These are phyloP conservation scores for Drosophila diplacantha DNA, from an alignment of 2,888 invertebrate genomes.

Conservation along the genomic window DNA sequence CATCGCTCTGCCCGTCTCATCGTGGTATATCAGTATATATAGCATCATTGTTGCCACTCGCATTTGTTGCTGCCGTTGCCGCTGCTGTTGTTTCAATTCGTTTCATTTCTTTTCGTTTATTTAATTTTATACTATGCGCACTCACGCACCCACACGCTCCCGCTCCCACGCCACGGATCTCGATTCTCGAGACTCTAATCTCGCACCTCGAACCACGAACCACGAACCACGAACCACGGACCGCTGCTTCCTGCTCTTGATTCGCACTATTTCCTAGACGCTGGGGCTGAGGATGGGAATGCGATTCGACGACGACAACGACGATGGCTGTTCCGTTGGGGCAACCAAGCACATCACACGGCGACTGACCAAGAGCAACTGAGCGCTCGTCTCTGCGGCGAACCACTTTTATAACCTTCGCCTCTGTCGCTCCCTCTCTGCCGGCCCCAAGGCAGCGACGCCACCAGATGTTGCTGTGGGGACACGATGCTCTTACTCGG, in stretches of 20 bases:
- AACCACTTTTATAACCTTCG: conserved; percentile 75
- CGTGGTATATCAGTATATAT: conserved; percentile 31
- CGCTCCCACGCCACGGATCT: conserved; percentile 28
- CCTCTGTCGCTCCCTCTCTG: conserved; percentile 22
- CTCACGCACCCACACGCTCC: conserved; percentile 58
- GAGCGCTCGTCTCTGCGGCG: conserved; percentile 73
- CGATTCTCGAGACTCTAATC: conserved; percentile 39
- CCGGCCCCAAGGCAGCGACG: conserved; percentile 39
- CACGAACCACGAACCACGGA: conserved; percentile 11
- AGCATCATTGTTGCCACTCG: conserved; percentile 50
- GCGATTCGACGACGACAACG: conserved; percentile 14
- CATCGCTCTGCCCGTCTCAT: conserved; percentile 32
- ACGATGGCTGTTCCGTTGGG: conserved; percentile 23
- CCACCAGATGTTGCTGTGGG: conserved; percentile 48
- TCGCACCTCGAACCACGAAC: conserved; percentile 13
- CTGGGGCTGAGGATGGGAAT: conserved; percentile 26
- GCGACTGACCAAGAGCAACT: conserved; percentile 77
- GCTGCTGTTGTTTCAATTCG: conserved; percentile 53
- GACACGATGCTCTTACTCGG: conserved; percentile 30
- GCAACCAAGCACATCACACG: conserved; percentile 64
- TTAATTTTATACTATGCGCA: conserved; percentile 71
- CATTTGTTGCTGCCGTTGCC: conserved; percentile 36
- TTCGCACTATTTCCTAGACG: conserved; percentile 37
- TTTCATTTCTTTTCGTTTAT: conserved; percentile 55
- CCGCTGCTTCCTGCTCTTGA: conserved; percentile 40